These are phyloP conservation scores for Cerastis rubricosa DNA, from an alignment of 2,888 invertebrate species.

Conservation along the genomic window DNA sequence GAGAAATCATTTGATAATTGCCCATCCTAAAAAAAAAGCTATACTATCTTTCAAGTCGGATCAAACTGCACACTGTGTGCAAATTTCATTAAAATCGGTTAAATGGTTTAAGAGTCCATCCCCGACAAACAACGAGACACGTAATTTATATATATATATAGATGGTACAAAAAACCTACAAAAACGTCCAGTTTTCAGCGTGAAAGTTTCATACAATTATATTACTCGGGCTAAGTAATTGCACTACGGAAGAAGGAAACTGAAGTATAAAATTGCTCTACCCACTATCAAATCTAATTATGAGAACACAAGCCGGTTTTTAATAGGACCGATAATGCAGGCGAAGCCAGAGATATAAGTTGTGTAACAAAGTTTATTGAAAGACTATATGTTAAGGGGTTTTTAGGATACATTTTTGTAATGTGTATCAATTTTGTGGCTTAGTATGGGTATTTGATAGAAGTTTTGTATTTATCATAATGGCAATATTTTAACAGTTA, in stretches of 20 bases:
- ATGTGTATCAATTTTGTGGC: not conserved
- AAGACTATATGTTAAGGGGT: conserved; percentile 11
- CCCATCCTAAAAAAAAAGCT: too few relatives aligned
- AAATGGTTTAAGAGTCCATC: too few relatives aligned
- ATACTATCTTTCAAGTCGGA: too few relatives aligned
- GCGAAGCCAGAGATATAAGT: conserved; percentile 39
- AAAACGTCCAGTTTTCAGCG: conserved; percentile 43
- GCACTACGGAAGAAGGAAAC: conserved; percentile 52
- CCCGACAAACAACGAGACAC: too few relatives aligned
- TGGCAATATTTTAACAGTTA: too few relatives aligned
- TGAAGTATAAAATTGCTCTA: conserved; percentile 62
- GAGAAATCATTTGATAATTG: too few relatives aligned
- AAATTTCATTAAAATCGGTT: too few relatives aligned
- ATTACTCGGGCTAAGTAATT: conserved; percentile 63
- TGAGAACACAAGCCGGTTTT: conserved; percentile 61
- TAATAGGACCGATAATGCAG: conserved; percentile 62
- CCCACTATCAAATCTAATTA: conserved; percentile 65
- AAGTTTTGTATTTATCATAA: too few relatives aligned
- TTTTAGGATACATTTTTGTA: not conserved
- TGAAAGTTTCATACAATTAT: conserved; percentile 60
- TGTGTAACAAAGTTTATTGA: conserved; percentile 43
- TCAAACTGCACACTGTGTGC: too few relatives aligned
- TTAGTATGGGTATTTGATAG: too few relatives aligned
- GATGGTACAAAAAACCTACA: conserved; percentile 8
- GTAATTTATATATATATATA: too few relatives aligned